Percentiles rank a stretch among this genome's conserved stretches.
Evolutionary conservation across 2,113 vertebrate species (phyloP).

Genomic region (Todiramphus chloris): DNA sequence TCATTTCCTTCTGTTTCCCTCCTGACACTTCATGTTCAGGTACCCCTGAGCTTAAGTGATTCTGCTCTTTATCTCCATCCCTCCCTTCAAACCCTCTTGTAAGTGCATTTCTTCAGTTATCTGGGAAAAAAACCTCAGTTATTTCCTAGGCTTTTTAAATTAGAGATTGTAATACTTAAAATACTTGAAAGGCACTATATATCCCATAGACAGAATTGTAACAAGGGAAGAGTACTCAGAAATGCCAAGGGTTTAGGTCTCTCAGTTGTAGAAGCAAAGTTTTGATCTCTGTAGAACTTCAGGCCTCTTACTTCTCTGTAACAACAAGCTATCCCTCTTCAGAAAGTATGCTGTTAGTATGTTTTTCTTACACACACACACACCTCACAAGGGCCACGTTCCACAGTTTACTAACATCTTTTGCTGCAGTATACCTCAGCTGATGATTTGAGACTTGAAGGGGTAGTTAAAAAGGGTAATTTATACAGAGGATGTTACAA

Average conservation of each 20-base stretch:
- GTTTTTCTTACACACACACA: not conserved
- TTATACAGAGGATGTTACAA: not conserved
- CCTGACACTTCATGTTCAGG: not conserved
- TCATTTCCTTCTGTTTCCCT: not conserved
- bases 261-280: not conserved
- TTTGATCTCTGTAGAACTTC: not conserved
- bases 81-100: not conserved
- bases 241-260: not conserved
- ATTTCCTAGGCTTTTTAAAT: not conserved
- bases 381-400: not conserved
- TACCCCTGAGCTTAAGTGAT: not conserved
- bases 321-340: not conserved
- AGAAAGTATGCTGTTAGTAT: too few species aligned
- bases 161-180: not conserved
- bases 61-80: not conserved
- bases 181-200: not conserved
- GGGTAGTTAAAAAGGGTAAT: not conserved
- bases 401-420: not conserved
- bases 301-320: not conserved
- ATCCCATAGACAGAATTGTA: not conserved
- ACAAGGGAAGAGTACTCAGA: not conserved
- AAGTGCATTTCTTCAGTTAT: not conserved
- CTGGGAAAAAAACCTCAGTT: not conserved
- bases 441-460: not conserved
- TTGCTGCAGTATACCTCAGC: not conserved